Evolutionary conservation across 2,888 invertebrate genomes (phyloP), one percentile per base, ranked within the genome.

Genomic region (Phortica okadai): DNA sequence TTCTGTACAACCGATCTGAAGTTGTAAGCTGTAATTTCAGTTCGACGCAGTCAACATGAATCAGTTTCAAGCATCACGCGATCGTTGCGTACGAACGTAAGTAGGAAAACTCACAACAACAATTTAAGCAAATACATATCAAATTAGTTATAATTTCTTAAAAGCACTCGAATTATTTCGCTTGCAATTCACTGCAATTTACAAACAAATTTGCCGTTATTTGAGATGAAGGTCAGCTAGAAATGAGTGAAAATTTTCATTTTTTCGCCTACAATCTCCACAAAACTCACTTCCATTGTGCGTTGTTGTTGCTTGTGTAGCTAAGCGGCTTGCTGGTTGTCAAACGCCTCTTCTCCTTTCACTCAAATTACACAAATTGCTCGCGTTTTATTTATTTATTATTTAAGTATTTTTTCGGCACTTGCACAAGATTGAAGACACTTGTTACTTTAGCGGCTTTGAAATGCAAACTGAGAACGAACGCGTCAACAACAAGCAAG

Each of bases 371-470:
- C n/a, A 66, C 25, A 64, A 64, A 64, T 66, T 66, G 16, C 16
- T 59, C n/a, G 59, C 21, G 5, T 59, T 11, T 80, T 82, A 82
- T 74, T 74, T 80, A 25, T 75, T 77, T 80, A 62, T 77, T 78
- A 72, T 56, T 75, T 74, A 33, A 33, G 33, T 64, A 45, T 76
- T 76, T 79, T 82, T 79, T 80, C 77, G 78, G 45, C 74, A 77
- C 75, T 82, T 21, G 64, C 14, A n/a, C n/a, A 80, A 81, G 80
- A 84, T 79, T 41, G 56, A 82, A 86, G 82, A 84, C 83, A 86
- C 85, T 85, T 88, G 86, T 85, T 88, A 83, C 85, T 86, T 83
- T 83, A 82, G 80, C 82, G 87, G 84, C 89, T 88, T 87, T 84
- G 78, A 82, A 85, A 84, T 81, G 78, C 82, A 85, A 87, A 89